Evolutionary conservation across 1,140 invertebrate species (phyloP).

Genomic region (Teleopsis dalmanni): DNA sequence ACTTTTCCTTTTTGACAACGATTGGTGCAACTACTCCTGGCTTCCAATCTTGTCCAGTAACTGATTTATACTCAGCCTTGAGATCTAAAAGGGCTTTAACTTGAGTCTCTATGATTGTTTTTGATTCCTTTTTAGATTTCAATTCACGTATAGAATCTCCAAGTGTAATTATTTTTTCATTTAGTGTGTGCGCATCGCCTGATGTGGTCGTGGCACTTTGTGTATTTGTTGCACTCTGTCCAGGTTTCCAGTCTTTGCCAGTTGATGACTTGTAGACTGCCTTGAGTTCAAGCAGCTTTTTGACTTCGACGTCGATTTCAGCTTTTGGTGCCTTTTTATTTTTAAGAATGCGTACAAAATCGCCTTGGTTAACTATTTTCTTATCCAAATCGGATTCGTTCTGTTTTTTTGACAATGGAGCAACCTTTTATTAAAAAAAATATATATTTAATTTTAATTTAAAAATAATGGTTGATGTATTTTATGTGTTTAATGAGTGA

Average conservation of each 20-base stretch:
- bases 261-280: constrained; percentile 55
- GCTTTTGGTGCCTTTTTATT: constrained; percentile 54
- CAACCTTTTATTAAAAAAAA: no score
- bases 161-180: constrained; percentile 48
- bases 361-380: constrained; percentile 59
- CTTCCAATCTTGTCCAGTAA: constrained; percentile 59
- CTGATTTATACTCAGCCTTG: constrained; percentile 63
- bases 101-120: constrained; percentile 52
- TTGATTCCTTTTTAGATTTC: constrained; percentile 56
- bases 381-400: constrained; percentile 51
- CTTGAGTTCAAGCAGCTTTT: constrained; percentile 57
- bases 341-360: constrained; percentile 65
- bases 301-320: constrained; percentile 54
- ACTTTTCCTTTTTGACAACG: constrained; percentile 33
- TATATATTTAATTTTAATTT: no score
- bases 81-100: constrained; percentile 61
- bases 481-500: no score
- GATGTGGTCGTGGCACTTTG: no score
- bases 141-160: constrained; percentile 64
- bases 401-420: constrained; percentile 55
- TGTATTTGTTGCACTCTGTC: no score
- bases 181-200: constrained; percentile 30
- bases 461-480: no score
- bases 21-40: constrained; percentile 36
- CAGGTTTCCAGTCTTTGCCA: constrained; percentile 55